Evolutionary conservation across 2,888 invertebrate genomes (phyloP).

Genomic region (Zaprionus bogoriensis): DNA sequence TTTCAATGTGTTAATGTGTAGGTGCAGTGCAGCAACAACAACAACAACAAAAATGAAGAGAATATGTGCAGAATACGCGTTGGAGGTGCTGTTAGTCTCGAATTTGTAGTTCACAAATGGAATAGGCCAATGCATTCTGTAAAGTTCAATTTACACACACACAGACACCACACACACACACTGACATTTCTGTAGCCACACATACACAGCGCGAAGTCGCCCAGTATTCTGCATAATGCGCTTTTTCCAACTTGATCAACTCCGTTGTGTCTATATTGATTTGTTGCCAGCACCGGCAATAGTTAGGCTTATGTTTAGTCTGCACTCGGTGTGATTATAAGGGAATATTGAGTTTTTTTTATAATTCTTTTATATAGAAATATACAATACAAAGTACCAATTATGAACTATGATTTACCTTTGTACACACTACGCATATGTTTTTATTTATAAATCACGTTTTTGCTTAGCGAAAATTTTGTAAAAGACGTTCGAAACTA

Average conservation of each 20-base stretch:
- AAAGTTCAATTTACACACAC: constrained; percentile 20
- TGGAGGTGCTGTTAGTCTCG: constrained; percentile 55
- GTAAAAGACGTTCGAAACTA: constrained; percentile 33
- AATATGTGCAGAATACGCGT: constrained; percentile 12
- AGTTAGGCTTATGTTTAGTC: constrained; percentile 64
- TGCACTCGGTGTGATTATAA: constrained; percentile 73
- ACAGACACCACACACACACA: constrained; percentile 18
- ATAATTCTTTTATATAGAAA: constrained; percentile 61
- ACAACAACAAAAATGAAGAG: not conserved
- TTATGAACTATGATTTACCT: constrained; percentile 39
- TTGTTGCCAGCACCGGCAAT: constrained; percentile 48
- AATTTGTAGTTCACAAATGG: constrained; percentile 60
- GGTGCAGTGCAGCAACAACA: not conserved
- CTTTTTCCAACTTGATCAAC: constrained; percentile 19
- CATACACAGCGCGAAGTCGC: constrained; percentile 44
- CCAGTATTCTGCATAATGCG: constrained; percentile 39
- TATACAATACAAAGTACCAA: constrained; percentile 28
- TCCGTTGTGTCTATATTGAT: constrained; percentile 47
- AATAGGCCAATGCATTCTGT: constrained; percentile 39
- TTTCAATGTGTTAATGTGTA: no score
- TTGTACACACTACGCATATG: constrained; percentile 36
- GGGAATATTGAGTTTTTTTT: constrained; percentile 49
- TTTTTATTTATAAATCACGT: constrained; percentile 52
- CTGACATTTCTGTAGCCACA: not conserved
- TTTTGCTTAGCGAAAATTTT: constrained; percentile 72